Conservation (phyloP, 2,888 invertebrate genomes). For the Eupeodes luniger region DNA sequence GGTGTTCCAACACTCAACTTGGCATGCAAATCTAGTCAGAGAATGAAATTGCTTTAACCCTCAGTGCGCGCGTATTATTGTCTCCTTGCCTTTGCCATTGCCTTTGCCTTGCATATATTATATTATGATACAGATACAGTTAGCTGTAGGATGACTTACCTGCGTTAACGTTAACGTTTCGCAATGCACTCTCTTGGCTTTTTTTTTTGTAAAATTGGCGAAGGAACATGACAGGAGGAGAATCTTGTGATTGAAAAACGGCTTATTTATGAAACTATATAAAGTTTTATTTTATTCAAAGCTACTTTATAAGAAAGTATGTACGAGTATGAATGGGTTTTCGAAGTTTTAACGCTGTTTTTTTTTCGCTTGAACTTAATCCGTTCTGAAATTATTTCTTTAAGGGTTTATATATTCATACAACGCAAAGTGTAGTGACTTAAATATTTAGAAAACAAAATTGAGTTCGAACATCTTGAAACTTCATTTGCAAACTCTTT, state of each 20-base stretch:
- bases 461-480: no score
- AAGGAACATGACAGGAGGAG: slow-evolving; percentile 10
- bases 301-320: no score
- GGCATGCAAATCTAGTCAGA: slow-evolving; percentile 66
- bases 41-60: slow-evolving; percentile 35
- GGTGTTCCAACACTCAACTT: slow-evolving; percentile 69
- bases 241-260: slow-evolving; percentile 3
- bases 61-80: slow-evolving; percentile 42
- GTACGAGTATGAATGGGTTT: no score
- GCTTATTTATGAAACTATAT: neutral
- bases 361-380: no score
- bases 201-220: neutral
- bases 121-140: neutral
- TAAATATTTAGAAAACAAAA: no score
- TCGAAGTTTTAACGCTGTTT: no score
- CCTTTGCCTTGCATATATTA: slow-evolving; percentile 52
- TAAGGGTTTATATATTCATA: no score
- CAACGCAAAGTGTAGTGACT: no score
- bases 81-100: neutral
- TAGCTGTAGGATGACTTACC: neutral
- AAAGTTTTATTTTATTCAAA: neutral
- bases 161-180: neutral
- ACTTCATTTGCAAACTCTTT: no score
- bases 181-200: neutral
- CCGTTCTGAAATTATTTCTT: no score